Evolutionary conservation across 2,888 invertebrate species (phyloP).

Genomic region (Harpagoxenus sublaevis): DNA sequence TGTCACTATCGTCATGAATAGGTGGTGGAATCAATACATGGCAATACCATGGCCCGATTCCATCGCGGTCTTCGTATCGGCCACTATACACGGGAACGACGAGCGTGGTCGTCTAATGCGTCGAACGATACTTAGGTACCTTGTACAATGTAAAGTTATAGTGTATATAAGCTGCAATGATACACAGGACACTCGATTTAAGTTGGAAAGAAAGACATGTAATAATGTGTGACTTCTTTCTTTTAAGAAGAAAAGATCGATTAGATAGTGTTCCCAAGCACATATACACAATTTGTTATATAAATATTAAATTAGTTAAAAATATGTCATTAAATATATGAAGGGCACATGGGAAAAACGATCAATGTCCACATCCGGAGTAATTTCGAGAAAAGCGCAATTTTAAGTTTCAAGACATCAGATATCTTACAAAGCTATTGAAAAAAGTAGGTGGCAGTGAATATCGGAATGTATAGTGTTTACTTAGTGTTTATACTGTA

Average conservation of each 20-base stretch:
- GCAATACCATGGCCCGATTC: conserved; percentile 89
- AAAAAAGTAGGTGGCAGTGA: no score
- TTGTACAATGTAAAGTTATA: background rate
- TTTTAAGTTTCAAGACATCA: no score
- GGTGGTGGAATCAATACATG: conserved; percentile 92
- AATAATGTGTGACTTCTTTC: background rate
- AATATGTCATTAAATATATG: background rate
- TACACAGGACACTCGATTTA: background rate
- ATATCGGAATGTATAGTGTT: no score
- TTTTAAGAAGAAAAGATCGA: background rate
- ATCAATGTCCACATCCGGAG: no score
- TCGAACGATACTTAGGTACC: conserved; percentile 87
- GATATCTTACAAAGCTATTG: no score
- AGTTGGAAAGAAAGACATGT: background rate
- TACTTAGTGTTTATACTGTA: no score
- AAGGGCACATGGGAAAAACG: no score
- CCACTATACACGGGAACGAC: conserved; percentile 88
- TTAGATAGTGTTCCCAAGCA: background rate
- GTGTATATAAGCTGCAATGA: background rate
- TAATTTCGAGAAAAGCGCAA: no score
- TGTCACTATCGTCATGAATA: conserved; percentile 96
- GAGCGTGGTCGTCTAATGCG: conserved; percentile 88
- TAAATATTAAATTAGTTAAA: background rate
- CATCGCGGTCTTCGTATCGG: conserved; percentile 88
- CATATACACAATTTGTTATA: background rate